Base-by-base conservation (phyloP, 2,888 invertebrate genomes). In the Zaprionus lineosus region DNA sequence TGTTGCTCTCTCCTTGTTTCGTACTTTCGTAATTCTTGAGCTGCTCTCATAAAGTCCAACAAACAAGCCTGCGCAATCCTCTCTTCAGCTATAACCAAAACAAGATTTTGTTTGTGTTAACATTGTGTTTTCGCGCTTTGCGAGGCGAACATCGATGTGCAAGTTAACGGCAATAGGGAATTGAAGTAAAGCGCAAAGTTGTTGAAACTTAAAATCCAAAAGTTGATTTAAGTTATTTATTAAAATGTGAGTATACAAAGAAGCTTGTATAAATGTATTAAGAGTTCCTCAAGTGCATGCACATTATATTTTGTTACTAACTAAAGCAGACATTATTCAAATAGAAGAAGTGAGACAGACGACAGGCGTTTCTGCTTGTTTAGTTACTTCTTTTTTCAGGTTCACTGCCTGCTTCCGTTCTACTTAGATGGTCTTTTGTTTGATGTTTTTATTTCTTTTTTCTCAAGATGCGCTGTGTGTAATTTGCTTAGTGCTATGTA, bases 381-480 rank as follows among this genome's bases (percentile, higher is more conserved):
- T 63, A 78, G 83, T 64, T 70, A 77, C 65, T 67, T 74, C 48
- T 56, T 44, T 46, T 72, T 83, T 83, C 84, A 75, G 83, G 79
- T 83, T 78, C 76, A 77, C 59, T 78, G 73, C 81, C 66, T 77
- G 61, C 83, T 83, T 78, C 83, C 77, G 83, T 72, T 78, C 83
- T 66, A 83, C 65, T 75, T 78, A 64, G 40, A 62, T 74, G 67
- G 43, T 65, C 63, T 82, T 78, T 79, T 73, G 76, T 82, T 72
- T 68, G 58, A 36, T 55, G 44, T 44, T 67, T 57, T 55, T 59
- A 52, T 65, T 65, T 59, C 60, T 47, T 47, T 43, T 12, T 53
- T 62, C 50, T 47, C 34, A 67, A 75, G 67, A 61, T 51, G 47
- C 15, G 46, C 28, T 53, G 52, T 67, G 60, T 50, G 33, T 40